phyloP scores from a whole-genome alignment of 2,113 vertebrate species.

The Bubo bubo region DNA sequence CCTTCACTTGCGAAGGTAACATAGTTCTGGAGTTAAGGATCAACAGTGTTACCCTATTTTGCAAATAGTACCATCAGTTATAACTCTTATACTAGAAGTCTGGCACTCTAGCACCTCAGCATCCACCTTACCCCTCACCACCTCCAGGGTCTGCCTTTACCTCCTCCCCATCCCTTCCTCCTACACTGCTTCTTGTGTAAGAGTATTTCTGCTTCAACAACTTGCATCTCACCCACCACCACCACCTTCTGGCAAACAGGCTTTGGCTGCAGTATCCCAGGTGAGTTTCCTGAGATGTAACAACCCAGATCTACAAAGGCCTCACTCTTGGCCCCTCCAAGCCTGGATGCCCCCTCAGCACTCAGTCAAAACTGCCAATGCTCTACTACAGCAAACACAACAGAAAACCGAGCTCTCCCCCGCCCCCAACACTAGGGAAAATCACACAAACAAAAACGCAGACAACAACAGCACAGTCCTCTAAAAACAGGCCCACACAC shows the following conservation, averaged over 20 bases:
- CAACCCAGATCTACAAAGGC: fast-evolving
- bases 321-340: background rate
- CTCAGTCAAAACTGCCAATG: fast-evolving
- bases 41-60: fast-evolving
- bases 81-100: background rate
- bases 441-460: background rate
- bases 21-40: background rate
- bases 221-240: background rate
- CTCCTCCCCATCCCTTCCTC: background rate
- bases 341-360: background rate
- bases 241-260: background rate
- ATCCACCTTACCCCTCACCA: background rate
- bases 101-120: background rate
- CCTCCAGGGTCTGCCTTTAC: no score
- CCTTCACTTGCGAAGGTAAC: fast-evolving
- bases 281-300: fast-evolving
- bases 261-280: background rate
- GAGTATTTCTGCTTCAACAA: background rate
- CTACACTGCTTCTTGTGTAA: fast-evolving
- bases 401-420: fast-evolving
- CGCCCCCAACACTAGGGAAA: fast-evolving
- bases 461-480: fast-evolving
- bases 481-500: fast-evolving
- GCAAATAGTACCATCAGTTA: fast-evolving
- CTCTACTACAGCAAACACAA: background rate